Evolutionary conservation across 2,113 vertebrate species (phyloP).

Genomic region (Chloropsis hardwickii): DNA sequence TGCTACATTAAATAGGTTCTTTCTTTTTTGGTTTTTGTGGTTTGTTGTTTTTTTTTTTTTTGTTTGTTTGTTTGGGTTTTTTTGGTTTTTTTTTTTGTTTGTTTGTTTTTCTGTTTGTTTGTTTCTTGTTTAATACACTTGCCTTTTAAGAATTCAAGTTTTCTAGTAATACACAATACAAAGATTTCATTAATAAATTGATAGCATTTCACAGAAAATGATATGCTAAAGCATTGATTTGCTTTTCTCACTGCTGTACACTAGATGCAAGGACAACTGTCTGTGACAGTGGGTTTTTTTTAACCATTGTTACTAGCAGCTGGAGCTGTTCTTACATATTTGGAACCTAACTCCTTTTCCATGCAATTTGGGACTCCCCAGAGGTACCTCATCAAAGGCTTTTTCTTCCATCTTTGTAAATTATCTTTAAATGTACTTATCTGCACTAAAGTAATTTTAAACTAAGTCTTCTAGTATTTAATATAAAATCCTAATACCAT

Average conservation of each 20-base stretch:
- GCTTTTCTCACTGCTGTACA: neutral
- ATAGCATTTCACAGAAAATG: neutral
- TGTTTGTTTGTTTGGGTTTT: fast-evolving
- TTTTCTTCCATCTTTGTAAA: neutral
- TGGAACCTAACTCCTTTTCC: neutral
- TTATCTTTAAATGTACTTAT: neutral
- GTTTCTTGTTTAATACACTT: too few relatives aligned
- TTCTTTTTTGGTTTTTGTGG: neutral
- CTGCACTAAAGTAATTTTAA: neutral
- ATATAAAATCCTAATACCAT: neutral
- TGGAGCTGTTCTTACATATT: neutral
- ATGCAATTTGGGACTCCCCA: neutral
- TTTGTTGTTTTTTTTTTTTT: fast-evolving
- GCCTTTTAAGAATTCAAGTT: neutral
- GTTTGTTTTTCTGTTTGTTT: neutral
- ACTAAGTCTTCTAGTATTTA: neutral
- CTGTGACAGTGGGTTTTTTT: neutral
- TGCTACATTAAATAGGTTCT: fast-evolving
- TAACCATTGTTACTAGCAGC: neutral
- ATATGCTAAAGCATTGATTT: neutral
- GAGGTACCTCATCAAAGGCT: neutral
- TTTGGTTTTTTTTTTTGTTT: neutral
- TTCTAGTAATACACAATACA: neutral
- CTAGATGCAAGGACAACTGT: neutral
- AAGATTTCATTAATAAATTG: neutral